Evolutionary conservation across 2,797 vertebrate species (phyloP).

Genomic region (Poecilia gillii): DNA sequence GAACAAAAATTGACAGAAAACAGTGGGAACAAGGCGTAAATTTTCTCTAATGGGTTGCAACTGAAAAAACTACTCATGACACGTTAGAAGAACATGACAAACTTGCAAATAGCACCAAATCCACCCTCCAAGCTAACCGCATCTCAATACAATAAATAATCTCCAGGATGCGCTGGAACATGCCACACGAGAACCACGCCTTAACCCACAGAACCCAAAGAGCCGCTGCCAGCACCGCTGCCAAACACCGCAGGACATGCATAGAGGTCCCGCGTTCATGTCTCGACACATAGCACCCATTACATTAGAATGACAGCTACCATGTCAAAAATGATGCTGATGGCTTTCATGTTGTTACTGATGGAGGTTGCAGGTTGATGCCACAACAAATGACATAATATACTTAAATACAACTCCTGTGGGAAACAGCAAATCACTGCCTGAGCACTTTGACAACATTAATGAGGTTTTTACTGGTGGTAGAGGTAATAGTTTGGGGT

Average conservation of each 20-base stretch:
- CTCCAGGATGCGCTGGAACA: slow-evolving; percentile 5
- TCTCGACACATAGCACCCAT: background rate
- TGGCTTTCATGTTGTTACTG: background rate
- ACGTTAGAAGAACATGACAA: background rate
- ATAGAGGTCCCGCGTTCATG: background rate
- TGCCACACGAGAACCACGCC: background rate
- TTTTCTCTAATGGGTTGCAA: background rate
- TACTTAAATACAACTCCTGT: background rate
- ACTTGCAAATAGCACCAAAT: slow-evolving; percentile 1
- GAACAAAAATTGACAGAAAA: background rate
- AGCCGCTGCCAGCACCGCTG: background rate
- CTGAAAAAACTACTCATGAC: slow-evolving; percentile 2
- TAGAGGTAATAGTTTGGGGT: background rate
- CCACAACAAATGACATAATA: slow-evolving; percentile 1
- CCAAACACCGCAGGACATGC: slow-evolving; percentile 4
- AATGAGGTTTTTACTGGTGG: background rate
- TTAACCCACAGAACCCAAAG: slow-evolving; percentile 7
- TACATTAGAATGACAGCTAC: background rate
- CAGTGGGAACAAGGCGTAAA: background rate
- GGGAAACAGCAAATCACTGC: background rate
- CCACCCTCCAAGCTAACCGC: slow-evolving; percentile 1
- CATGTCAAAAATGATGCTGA: background rate
- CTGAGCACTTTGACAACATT: background rate
- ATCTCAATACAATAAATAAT: slow-evolving; percentile 19
- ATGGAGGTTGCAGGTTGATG: background rate